Conservation (phyloP, 2,797 vertebrate species). For the Phrynocephalus forsythii region DNA sequence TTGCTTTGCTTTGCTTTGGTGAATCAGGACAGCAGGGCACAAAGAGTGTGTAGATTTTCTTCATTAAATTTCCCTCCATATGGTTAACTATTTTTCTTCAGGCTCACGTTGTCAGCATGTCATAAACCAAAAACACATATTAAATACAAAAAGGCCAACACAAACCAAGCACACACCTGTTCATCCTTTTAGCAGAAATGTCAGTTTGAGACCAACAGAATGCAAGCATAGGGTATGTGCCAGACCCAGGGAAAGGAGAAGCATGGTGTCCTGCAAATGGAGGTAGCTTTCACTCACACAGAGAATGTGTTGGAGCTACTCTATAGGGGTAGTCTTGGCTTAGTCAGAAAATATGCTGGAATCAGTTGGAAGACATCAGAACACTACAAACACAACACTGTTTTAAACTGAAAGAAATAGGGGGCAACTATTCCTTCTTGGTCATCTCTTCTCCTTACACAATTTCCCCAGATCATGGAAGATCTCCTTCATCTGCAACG, state of each 20-base stretch:
- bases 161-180: neutral
- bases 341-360: neutral
- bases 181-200: neutral
- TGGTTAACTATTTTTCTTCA: neutral
- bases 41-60: neutral
- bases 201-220: neutral
- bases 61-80: neutral
- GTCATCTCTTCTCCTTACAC: too few relatives aligned
- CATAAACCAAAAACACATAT: neutral
- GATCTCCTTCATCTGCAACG: neutral
- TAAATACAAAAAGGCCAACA: neutral
- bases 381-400: neutral
- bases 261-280: too few relatives aligned
- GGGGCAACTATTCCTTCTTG: neutral
- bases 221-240: neutral
- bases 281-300: neutral
- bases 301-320: neutral
- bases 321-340: neutral
- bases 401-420: neutral
- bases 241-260: too few relatives aligned
- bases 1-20: too few relatives aligned
- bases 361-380: neutral
- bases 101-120: neutral
- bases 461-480: neutral
- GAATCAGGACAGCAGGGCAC: too few relatives aligned